Base-by-base conservation (phyloP, 2,888 invertebrate species). In the Flexamia atlantica region DNA sequence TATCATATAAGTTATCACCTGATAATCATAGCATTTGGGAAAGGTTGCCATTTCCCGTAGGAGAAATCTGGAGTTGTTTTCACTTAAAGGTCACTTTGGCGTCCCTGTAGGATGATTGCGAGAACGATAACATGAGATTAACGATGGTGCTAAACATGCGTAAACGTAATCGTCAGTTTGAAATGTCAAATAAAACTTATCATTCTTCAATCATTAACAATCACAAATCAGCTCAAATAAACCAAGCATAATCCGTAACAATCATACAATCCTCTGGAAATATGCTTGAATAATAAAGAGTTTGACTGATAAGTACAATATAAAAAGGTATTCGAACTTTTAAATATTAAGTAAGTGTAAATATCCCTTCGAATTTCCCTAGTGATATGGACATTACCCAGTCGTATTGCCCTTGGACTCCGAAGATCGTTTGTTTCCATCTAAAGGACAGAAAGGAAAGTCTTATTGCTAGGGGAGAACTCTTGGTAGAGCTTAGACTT, bases 391-490 rank as follows among this genome's bases (percentile, higher is more conserved):
- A 25, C 25, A 28, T 28, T 14, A 30, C 64, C 28, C 28, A 2
- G 64, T 64, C 0, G 64, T 64, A 64, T 64, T 64, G 64, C 12
- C 64, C 64, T 64, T 64, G 28, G 64, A 12, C 28, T 28, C 28
- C 14, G 14, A 28, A 7, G 64, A 30, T 64, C 64, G 64, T 64
- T 64, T 64, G 64, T 64, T 64, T 64, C 30, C 64, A 64, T 64
- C 64, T 14, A 64, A 28, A 28, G 17, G 28, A 64, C 64, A 64
- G 28, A 9, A 7, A 23, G 64, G 30, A 28, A 9, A 64, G 28
- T 64, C 57, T 57, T 57, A 64, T 64, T 64, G 64, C 14, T 3
- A 64, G 64, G 30, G 64, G 64, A 64, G 57, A 57, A 23, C 57
- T 30, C 28, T 64, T 2, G 28, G 0, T 46, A 3, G 46, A 1